Evolutionary conservation across 1,140 invertebrate species (phyloP).

Genomic region (Trichogramma pretiosum): DNA sequence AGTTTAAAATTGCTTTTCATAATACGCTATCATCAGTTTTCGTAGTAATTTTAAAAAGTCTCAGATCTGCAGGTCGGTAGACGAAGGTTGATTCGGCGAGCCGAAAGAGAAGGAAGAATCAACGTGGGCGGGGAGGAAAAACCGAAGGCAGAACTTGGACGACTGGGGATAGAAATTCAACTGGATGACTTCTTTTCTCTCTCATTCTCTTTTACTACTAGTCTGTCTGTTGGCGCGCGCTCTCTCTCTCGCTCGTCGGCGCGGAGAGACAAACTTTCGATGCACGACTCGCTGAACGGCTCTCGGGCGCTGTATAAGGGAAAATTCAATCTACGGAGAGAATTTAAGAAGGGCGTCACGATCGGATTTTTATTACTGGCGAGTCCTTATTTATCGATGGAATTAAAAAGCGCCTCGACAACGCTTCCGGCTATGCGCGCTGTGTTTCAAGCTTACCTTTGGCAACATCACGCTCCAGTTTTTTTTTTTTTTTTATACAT

Average conservation of each 20-base stretch:
- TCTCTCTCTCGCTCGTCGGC: no score
- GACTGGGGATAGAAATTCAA: conserved; percentile 10
- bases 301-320: conserved; percentile 8
- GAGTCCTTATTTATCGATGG: conserved; percentile 20
- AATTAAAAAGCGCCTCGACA: conserved; percentile 17
- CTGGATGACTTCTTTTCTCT: conserved; percentile 1
- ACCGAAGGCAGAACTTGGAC: conserved; percentile 9
- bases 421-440: conserved; percentile 11
- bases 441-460: not conserved
- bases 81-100: not conserved
- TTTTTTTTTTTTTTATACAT: not conserved
- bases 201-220: not conserved
- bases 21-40: conserved; percentile 10
- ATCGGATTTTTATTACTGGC: conserved; percentile 21
- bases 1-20: conserved; percentile 9
- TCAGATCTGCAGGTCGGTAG: not conserved
- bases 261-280: conserved; percentile 13
- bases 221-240: no score
- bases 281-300: no score
- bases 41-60: conserved; percentile 17
- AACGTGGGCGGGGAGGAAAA: not conserved
- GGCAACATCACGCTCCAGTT: not conserved
- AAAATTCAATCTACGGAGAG: conserved; percentile 20
- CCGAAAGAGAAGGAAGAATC: not conserved
- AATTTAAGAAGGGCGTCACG: conserved; percentile 22